These are phyloP conservation scores for Micrasema longulum DNA, from an alignment of 1,140 invertebrate genomes.

Conservation along the genomic window DNA sequence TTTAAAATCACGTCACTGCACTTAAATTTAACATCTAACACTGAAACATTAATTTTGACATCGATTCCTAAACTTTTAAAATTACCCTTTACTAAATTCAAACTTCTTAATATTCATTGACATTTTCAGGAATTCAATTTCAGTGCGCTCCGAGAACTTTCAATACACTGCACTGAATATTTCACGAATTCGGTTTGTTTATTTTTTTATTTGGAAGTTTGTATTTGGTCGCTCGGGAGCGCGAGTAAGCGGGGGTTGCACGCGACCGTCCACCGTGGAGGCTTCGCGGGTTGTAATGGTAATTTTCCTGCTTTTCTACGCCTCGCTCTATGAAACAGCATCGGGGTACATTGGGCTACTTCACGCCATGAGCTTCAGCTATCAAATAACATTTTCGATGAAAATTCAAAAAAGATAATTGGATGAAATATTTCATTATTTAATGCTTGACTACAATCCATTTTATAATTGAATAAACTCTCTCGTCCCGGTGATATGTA, in stretches of 20 bases:
- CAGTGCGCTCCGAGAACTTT: no score
- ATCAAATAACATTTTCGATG: no score
- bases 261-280: conserved; percentile 15
- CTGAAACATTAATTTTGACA: not conserved
- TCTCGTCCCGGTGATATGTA: no score
- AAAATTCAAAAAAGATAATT: no score
- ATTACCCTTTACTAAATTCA: conserved; percentile 2
- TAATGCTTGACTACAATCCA: no score
- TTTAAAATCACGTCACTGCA: no score
- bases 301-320: conserved; percentile 17
- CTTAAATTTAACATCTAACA: no score
- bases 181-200: not conserved
- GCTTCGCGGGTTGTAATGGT: conserved; percentile 19
- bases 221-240: not conserved
- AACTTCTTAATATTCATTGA: conserved; percentile 1
- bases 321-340: not conserved
- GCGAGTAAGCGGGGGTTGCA: not conserved
- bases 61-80: not conserved
- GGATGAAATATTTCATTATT: no score
- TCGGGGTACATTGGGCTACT: not conserved
- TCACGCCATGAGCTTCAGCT: not conserved
- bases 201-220: conserved; percentile 3
- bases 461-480: no score
- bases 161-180: no score
- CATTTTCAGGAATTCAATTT: not conserved